Evolutionary conservation across 2,113 vertebrate genomes (phyloP).

Genomic region (Pandion haliaetus): DNA sequence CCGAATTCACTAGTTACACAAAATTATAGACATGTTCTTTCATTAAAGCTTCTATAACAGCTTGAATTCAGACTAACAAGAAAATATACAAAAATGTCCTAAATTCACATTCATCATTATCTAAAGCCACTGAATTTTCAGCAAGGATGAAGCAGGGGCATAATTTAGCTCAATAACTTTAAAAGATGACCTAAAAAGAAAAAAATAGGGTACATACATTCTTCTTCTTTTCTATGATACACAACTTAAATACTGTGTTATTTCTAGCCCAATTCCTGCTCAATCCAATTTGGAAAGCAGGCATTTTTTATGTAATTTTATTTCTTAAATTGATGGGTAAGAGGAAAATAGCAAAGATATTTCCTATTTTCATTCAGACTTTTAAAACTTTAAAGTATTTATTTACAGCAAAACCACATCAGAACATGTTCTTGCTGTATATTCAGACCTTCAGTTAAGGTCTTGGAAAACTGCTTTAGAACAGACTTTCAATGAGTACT

Average conservation of each 20-base stretch:
- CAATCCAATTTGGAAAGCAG: not conserved
- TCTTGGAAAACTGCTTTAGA: not conserved
- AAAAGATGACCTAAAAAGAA: not conserved
- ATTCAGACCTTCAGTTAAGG: not conserved
- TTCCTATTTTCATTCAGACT: not conserved
- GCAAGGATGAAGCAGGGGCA: not conserved
- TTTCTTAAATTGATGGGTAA: not conserved
- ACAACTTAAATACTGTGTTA: not conserved
- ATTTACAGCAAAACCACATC: not conserved
- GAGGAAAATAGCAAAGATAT: not conserved
- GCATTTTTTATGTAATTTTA: not conserved
- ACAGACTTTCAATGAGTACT: not conserved
- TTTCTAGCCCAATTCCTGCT: not conserved
- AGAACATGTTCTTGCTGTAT: not conserved
- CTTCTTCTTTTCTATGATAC: not conserved
- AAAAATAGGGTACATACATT: not conserved
- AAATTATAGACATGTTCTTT: not conserved
- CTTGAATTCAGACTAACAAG: not conserved
- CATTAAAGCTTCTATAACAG: not conserved
- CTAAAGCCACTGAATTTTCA: not conserved
- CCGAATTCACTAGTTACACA: not conserved
- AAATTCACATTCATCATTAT: not conserved
- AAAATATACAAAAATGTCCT: not conserved
- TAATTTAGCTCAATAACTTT: not conserved
- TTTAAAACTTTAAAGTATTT: not conserved